Evolutionary conservation across 2,797 vertebrate species (phyloP), one percentile per base, ranked within the genome.

Genomic region (Bryconaethiops microstoma): DNA sequence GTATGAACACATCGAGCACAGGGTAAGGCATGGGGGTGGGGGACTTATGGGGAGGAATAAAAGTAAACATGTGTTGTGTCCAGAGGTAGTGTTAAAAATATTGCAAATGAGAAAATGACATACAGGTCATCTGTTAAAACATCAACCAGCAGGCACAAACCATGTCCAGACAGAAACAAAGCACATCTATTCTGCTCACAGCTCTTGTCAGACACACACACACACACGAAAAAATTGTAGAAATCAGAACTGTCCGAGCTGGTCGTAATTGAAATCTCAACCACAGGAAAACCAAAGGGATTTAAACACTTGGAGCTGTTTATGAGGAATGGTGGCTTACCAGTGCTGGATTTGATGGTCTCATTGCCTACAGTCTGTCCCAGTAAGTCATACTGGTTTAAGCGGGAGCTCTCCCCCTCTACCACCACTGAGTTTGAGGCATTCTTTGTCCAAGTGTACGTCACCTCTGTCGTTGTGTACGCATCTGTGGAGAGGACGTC

Each of bases 301-400:
- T 54, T 48, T 39, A 67, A 25, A 2, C 35, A 59, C 6, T 25
- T 60, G 42, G 8, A 45, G 62, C 16, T 77, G 1, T 55, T 29
- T 55, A 62, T 39, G 14, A 29, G 59, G 23, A 65, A 39, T 6
- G 72, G 10, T 19, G 42, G 90, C 96, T 92, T 88, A 99, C 98
- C 98, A 94, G 98, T 99, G 79, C 96, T 99, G 6, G 98, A 99
- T 89, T 96, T 96, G 84, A 98, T 97, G 13, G 96, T 98, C 87
- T 98, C 97, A 71, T 98, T 96, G 69, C 97, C 98, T 57, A 97
- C 96, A 16, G 97, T 97, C 86, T 99, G 97, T 71, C 98, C 98
- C 9, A 99, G 91, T 55, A 99, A 92, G 88, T 99, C 98, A 50
- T 99, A 99, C 68, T 99, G 98, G 92, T 99, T 99, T 79, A 99